Evolutionary conservation across 2,888 invertebrate species (phyloP).

Genomic region (Lobophora halterata): DNA sequence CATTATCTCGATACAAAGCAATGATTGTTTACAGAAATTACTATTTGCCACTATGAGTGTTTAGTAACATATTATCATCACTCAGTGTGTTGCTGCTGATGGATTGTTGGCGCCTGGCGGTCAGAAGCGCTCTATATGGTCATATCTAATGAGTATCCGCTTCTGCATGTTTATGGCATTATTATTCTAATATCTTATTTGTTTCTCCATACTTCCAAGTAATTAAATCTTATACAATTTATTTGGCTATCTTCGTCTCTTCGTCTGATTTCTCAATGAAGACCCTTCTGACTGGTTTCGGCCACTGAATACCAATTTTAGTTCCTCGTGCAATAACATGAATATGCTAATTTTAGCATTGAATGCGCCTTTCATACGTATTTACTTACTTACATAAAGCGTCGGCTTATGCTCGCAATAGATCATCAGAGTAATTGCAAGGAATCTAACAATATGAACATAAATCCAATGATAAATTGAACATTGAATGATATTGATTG

Average conservation of each 20-base stretch:
- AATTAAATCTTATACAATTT: constrained; percentile 9
- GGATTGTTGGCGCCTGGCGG: constrained; percentile 57
- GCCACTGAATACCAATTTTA: too few relatives aligned
- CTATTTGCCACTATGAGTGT: constrained; percentile 31
- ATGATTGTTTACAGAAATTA: constrained; percentile 23
- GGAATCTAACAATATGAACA: constrained; percentile 61
- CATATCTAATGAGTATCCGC: constrained; percentile 40
- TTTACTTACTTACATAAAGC: constrained; percentile 4
- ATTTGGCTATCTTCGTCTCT: too few relatives aligned
- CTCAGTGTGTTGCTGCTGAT: constrained; percentile 41
- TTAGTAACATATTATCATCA: constrained; percentile 40
- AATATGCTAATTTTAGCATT: background rate
- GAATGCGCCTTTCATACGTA: background rate
- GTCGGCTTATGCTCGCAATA: constrained; percentile 34
- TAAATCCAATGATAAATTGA: constrained; percentile 68
- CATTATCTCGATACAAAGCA: constrained; percentile 18
- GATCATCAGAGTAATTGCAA: constrained; percentile 53
- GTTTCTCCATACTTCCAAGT: constrained; percentile 15
- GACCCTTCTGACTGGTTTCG: too few relatives aligned
- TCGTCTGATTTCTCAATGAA: too few relatives aligned
- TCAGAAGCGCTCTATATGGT: constrained; percentile 45
- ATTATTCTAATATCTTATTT: constrained; percentile 35
- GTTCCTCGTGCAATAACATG: too few relatives aligned
- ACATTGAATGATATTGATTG: constrained; percentile 61
- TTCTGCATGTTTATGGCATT: constrained; percentile 28